Evolutionary conservation across 2,113 vertebrate genomes (phyloP), one percentile per base, ranked within the genome.

Genomic region (Zapornia atra): DNA sequence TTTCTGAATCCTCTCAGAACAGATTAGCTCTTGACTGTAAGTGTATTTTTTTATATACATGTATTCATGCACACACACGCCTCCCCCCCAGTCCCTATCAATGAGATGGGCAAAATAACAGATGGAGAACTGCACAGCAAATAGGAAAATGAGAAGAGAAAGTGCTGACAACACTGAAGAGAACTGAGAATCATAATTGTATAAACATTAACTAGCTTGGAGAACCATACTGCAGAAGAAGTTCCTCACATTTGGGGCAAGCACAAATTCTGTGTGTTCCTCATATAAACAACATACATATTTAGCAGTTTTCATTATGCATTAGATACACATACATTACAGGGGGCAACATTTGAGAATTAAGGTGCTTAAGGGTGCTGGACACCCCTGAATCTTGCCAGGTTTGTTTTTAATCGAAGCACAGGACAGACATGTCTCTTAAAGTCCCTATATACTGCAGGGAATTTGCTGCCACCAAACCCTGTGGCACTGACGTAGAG

Each of bases 41-140:
- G 8, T 50, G 14, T 54, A 12, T 48, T 46, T 66, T 63, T 26
- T 38, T 33, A 42, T 24, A 22, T 29, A 21, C 16, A 29, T 8
- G 2, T 6, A 33, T 7, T 12, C 24, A 77, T 12, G 48, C 48
- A 60, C 18, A 28, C 21, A 10, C 13, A 10, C 0, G 7, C 9
- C 12, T 53, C 28, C 11, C 28, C 42, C 9, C 22, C 19, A 61
- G 46, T 6, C 77, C 50, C 44, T 15, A 44, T 60, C 40, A 90
- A 50, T 14, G 28, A 72, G 85, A 76, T 3, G 8, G 44, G 46
- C 54, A 76, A 85, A 94, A 31, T 26, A 72, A 90, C 14, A 78
- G 42, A 81, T 5, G 19, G 20, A 95, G 54, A 70, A 73, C 78
- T 3, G 11, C 46, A 31, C 38, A 61, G 25, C 25, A 90, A 89